Base-by-base conservation (phyloP, 2,797 vertebrate genomes). In the Chloroceryle inda region DNA sequence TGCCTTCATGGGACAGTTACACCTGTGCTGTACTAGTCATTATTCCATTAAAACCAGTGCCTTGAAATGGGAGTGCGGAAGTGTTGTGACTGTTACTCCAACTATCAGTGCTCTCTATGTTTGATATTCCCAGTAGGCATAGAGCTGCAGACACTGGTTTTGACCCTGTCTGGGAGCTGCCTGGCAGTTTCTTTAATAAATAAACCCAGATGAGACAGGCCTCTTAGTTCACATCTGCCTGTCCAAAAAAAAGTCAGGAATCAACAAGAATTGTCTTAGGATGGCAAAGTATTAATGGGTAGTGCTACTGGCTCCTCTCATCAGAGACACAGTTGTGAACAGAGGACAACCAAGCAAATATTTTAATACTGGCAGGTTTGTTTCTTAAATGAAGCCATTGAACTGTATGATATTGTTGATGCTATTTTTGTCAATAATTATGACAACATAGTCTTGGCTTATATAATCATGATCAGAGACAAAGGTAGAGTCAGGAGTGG, bases 1-100 rank as follows among this genome's bases (percentile, higher is more conserved):
- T 17, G 47, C 11, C 40, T 66, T 8, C 24, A 3, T 53, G 23
- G 50, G 24, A 68, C 26, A 42, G 19, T 42, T 76, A 58, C 21
- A 3, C 50, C 73, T 55, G 17, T 42, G 44, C 56, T 77, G 40
- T 8, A 26, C 8, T 8, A 53, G 35, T 33, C 18, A 47, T 53
- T 35, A 44, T 47, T 62, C 47, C 31, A n/a, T 72, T 19, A 61
- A 64, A 69, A 20, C 27, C 42, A 53, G 8, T 38, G 21, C 4
- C 42, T 62, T 23, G 27, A 62, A 19, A 47, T 21, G 42, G 52
- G 33, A 58, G 40, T 13, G 20, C n/a, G 33, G 67, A n/a, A 66
- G 10, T 7, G 19, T 55, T 47, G 55, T 19, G 5, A 11, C 29
- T 33, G 20, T 27, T 58, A 0, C 49, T 87, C 22, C 1, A 0